These are phyloP conservation scores for Meleagris gallopavo DNA, from an alignment of 2,113 vertebrate species.

Conservation along the genomic window DNA sequence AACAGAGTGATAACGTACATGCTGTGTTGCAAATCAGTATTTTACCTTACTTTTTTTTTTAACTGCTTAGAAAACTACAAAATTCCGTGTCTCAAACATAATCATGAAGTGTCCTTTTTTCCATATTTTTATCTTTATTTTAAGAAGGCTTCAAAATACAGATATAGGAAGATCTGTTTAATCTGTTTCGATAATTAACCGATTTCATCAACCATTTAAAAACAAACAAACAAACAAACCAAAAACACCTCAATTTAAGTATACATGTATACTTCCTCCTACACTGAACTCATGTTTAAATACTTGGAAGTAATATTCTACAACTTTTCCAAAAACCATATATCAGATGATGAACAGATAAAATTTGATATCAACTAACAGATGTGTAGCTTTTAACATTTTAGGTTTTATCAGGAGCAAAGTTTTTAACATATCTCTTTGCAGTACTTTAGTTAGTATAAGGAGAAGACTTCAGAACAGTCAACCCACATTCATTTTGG, in stretches of 20 bases:
- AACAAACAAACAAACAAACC: fast-evolving
- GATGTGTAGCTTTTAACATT: neutral
- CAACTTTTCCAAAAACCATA: neutral
- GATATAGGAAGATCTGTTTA: fast-evolving
- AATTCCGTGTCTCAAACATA: neutral
- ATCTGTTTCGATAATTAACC: neutral
- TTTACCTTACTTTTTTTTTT: too few species aligned
- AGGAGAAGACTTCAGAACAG: neutral
- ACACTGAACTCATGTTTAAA: neutral
- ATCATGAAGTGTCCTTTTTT: neutral
- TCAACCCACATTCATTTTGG: neutral
- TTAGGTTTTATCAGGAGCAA: neutral
- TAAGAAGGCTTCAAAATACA: fast-evolving
- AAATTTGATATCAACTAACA: neutral
- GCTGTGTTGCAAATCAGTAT: neutral
- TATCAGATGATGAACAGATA: neutral
- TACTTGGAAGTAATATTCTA: neutral
- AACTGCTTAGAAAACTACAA: fast-evolving
- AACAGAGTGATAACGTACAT: neutral
- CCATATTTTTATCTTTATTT: neutral
- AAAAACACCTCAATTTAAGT: neutral
- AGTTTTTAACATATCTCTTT: neutral
- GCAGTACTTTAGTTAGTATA: neutral
- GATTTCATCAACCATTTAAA: too few species aligned
- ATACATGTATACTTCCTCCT: neutral